These are phyloP conservation scores for Microtus montanus DNA, from an alignment of 2,113 vertebrate genomes.

Conservation along the genomic window DNA sequence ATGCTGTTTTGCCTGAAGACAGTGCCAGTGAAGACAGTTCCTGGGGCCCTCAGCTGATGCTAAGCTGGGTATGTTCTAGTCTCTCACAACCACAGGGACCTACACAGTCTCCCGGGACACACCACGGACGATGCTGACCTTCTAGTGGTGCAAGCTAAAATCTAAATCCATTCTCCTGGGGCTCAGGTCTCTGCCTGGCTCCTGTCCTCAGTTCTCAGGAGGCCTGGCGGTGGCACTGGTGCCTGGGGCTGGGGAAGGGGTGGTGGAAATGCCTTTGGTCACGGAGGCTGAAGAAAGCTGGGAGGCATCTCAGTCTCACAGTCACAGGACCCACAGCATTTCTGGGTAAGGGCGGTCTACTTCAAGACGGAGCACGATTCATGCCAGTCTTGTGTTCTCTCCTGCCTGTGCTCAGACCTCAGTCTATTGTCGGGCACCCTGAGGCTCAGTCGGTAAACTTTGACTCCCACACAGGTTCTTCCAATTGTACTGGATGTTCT, in stretches of 20 bases:
- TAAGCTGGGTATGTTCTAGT: neutral
- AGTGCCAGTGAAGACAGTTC: neutral
- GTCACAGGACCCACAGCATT: neutral
- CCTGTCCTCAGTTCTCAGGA: neutral
- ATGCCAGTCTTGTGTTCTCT: neutral
- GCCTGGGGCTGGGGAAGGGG: neutral
- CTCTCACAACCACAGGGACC: neutral
- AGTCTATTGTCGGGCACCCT: neutral
- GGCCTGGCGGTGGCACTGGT: neutral
- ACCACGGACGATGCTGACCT: neutral
- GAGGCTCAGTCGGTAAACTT: neutral
- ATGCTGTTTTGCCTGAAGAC: neutral
- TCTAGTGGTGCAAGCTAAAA: neutral
- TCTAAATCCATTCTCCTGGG: neutral
- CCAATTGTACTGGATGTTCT: neutral
- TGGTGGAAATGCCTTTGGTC: neutral
- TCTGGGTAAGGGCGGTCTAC: neutral
- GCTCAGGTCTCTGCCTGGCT: neutral
- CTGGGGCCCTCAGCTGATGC: neutral
- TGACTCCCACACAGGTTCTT: neutral
- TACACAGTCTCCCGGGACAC: neutral
- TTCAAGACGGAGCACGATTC: neutral
- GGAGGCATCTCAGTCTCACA: neutral
- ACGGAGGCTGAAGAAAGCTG: neutral
- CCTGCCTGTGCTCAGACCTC: too few species aligned